These are phyloP conservation scores for Magallana angulata DNA, from an alignment of 1,140 invertebrate genomes.

Conservation along the genomic window DNA sequence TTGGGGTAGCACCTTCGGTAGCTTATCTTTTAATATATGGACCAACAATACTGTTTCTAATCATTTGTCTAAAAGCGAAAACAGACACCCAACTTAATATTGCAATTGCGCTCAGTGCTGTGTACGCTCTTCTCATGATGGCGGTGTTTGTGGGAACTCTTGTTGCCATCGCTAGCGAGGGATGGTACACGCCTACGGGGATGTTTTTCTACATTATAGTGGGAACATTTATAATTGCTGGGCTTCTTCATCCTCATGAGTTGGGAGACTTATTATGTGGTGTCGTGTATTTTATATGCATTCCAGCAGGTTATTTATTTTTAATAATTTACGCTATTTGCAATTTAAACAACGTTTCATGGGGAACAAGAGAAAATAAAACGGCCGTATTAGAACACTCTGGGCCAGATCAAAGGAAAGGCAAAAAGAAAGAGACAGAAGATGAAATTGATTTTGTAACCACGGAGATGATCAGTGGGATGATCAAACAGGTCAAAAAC, in stretches of 20 bases:
- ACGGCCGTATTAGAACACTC: slow-evolving; percentile 47
- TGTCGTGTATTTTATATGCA: slow-evolving; percentile 69
- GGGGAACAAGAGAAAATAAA: slow-evolving; percentile 68
- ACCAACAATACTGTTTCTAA: slow-evolving; percentile 83
- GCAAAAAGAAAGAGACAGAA: slow-evolving; percentile 44
- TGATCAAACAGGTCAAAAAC: slow-evolving; percentile 90
- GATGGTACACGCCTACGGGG: slow-evolving; percentile 63
- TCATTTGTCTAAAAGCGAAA: slow-evolving; percentile 88
- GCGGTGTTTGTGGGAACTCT: slow-evolving; percentile 70
- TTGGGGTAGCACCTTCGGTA: slow-evolving; percentile 55
- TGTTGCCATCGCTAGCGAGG: slow-evolving; percentile 61
- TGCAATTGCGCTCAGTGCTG: slow-evolving; percentile 70
- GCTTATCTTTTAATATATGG: slow-evolving; percentile 66
- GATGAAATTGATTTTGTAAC: slow-evolving; percentile 43
- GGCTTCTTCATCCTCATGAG: slow-evolving; percentile 71
- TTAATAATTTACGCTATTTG: slow-evolving; percentile 71
- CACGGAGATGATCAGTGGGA: slow-evolving; percentile 14
- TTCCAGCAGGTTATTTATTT: slow-evolving; percentile 71
- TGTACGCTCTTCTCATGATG: slow-evolving; percentile 74
- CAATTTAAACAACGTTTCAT: slow-evolving; percentile 72
- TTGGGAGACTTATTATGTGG: slow-evolving; percentile 67
- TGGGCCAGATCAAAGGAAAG: not conserved
- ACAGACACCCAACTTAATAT: slow-evolving; percentile 79
- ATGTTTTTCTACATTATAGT: slow-evolving; percentile 63
- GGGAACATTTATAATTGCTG: slow-evolving; percentile 66